Evolutionary conservation across 2,797 vertebrate genomes (phyloP).

Genomic region (Lepilemur ruficaudatus): DNA sequence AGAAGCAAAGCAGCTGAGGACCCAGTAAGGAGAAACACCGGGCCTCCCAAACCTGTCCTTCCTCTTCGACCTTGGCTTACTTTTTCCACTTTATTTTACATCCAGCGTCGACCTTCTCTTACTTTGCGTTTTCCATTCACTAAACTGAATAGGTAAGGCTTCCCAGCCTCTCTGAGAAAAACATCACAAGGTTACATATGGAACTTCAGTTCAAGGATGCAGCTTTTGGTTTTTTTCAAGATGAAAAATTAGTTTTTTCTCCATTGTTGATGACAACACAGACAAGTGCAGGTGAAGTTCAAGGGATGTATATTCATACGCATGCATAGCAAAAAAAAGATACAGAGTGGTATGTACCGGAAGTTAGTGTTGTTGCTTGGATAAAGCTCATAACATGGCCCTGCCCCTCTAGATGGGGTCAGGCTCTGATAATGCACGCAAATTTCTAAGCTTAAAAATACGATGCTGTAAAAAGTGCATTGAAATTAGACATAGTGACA

Average conservation of each 20-base stretch:
- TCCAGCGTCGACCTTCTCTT: not conserved
- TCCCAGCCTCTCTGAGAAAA: not conserved
- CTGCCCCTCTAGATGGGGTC: not conserved
- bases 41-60: not conserved
- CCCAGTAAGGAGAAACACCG: not conserved
- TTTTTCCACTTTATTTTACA: not conserved
- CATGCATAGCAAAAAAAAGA: not conserved
- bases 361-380: not conserved
- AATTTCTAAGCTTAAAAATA: not conserved
- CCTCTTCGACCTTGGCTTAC: not conserved
- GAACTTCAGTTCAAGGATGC: not conserved
- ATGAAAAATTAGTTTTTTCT: not conserved
- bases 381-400: not conserved
- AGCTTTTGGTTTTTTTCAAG: not conserved
- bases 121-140: not conserved
- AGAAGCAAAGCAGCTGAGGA: constrained; percentile 55
- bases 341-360: not conserved
- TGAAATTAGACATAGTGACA: not conserved
- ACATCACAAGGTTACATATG: not conserved
- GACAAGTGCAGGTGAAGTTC: not conserved
- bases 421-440: too few species aligned
- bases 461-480: not conserved
- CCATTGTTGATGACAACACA: not conserved
- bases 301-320: not conserved
- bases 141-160: not conserved